Evolutionary conservation across 2,797 vertebrate genomes (phyloP), one percentile per base, ranked within the genome.

Genomic region (Gallinago nigripennis): DNA sequence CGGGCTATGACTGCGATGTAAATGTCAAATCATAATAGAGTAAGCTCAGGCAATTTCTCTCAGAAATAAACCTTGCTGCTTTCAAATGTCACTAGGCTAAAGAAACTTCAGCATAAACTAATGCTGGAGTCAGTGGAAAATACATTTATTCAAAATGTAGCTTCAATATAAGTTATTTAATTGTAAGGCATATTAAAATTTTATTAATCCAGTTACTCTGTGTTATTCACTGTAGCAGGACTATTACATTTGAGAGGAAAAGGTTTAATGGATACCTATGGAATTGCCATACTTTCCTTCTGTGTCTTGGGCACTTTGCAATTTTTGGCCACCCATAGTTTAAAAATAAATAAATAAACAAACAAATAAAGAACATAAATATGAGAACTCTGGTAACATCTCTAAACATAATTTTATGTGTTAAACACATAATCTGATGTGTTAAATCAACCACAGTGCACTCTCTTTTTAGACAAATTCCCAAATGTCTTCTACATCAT

Each of bases 21-120:
- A 97, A 96, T 97, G 94, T 94, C 95, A 97, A 86, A 56, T 90
- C 94, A 89, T 96, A 96, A 95, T 95, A 86, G 92, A 84, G 58
- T 90, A 89, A 94, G 87, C 89, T 91, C 66, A 82, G 82, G 80
- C 95, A 92, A 90, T 96, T 94, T 90, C 75, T 92, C 66, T 91
- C 48, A 54, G 95, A 96, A 95, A 88, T 96, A 94, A 94, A 96
- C 94, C 94, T 94, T 79, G 48, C 91, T 86, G 58, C 35, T 94
- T 96, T 94, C 66, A 94, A 97, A 96, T 94, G 94, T 95, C 89
- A 94, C 70, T 41, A 90, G 91, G 85, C 89, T 95, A 92, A 90
- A 82, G 85, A 96, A 96, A 90, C 87, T 91, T 94, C 57, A 79
- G 50, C 41, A 50, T 88, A 91, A 91, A 86, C 41, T 46, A 71